These are phyloP conservation scores for Anas georgica DNA, from an alignment of 2,797 vertebrate genomes.

Conservation along the genomic window DNA sequence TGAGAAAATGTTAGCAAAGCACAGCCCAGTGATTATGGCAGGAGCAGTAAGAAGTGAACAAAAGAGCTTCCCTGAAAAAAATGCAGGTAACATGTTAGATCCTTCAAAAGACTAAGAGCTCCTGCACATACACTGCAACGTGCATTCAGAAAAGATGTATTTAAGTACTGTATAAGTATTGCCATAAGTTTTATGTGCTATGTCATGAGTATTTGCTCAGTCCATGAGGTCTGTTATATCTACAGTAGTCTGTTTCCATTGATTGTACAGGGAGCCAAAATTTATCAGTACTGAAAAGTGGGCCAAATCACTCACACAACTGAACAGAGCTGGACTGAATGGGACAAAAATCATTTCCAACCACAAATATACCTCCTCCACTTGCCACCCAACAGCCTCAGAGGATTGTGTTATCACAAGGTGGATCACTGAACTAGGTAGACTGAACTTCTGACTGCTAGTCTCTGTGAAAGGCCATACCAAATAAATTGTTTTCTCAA, in stretches of 20 bases:
- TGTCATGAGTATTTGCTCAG: neutral
- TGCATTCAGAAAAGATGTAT: neutral
- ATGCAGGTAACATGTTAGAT: neutral
- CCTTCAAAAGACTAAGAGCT: neutral
- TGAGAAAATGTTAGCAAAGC: neutral
- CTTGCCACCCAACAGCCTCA: neutral
- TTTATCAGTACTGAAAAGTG: neutral
- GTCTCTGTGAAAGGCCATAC: neutral
- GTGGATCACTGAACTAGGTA: neutral
- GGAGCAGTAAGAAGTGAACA: neutral
- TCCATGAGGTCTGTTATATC: neutral
- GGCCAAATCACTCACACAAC: neutral
- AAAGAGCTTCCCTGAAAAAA: neutral
- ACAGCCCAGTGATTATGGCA: neutral
- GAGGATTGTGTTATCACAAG: neutral
- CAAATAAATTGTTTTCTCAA: neutral
- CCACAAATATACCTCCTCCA: neutral
- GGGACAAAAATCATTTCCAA: neutral
- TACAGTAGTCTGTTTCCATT: neutral
- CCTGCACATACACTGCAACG: fast-evolving
- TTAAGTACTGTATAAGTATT: neutral
- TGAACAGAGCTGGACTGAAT: neutral
- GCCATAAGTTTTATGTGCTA: neutral
- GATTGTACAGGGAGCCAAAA: neutral
- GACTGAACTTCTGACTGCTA: neutral